phyloP scores from a whole-genome alignment of 2,888 invertebrate genomes.

The Diogma glabrata region DNA sequence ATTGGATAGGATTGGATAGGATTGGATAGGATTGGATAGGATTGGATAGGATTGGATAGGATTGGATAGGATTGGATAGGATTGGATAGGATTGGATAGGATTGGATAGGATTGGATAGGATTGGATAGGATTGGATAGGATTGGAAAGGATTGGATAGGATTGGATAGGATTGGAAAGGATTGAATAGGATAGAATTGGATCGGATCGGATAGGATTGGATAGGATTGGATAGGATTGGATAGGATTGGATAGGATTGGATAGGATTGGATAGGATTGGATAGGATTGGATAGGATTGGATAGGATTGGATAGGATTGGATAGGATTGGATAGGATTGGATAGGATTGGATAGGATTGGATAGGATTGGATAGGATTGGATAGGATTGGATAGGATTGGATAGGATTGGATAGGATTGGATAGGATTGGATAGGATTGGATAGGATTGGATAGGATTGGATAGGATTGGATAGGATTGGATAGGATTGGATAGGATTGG shows the following conservation, averaged over 20 bases:
- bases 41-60: neutral
- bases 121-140: neutral
- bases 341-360: neutral
- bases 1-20: neutral
- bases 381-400: neutral
- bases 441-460: too few relatives aligned
- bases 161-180: neutral
- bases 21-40: neutral
- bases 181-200: neutral
- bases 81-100: neutral
- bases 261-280: neutral
- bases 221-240: neutral
- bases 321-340: neutral
- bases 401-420: neutral
- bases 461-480: too few relatives aligned
- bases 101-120: neutral
- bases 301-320: neutral
- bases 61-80: neutral
- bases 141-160: neutral
- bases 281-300: neutral
- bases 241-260: neutral
- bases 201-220: too few relatives aligned
- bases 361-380: neutral
- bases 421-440: too few relatives aligned
- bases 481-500: too few relatives aligned